phyloP scores from a whole-genome alignment of 2,797 vertebrate species.

The Paratrypauchen microcephalus region DNA sequence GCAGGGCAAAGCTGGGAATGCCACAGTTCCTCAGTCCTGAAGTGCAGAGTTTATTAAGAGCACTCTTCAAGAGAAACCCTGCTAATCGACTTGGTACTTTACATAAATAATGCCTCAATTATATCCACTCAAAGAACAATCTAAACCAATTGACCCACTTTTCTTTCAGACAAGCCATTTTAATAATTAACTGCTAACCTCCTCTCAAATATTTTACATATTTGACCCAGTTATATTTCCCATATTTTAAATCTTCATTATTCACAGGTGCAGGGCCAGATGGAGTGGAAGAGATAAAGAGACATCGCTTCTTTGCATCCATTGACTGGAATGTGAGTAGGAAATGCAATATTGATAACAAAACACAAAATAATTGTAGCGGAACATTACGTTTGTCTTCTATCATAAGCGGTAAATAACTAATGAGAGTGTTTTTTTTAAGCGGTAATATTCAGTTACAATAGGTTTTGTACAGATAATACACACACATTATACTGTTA shows the following conservation, averaged over 20 bases:
- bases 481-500: not conserved
- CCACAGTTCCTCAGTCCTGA: conserved; percentile 93
- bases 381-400: not conserved
- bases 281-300: conserved; percentile 84
- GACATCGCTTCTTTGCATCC: conserved; percentile 80
- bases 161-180: not conserved
- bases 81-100: conserved; percentile 89
- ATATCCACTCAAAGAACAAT: not conserved
- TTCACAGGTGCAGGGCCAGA: conserved; percentile 81
- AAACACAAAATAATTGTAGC: not conserved
- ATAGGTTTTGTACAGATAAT: not conserved
- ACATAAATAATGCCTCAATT: not conserved
- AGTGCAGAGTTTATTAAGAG: conserved; percentile 92
- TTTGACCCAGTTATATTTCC: not conserved
- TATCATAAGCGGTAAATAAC: not conserved
- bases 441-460: not conserved
- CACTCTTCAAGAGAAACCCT: conserved; percentile 97
- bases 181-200: conserved; percentile 11
- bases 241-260: conserved; percentile 16
- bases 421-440: not conserved
- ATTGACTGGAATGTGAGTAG: conserved; percentile 84
- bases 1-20: conserved; percentile 96
- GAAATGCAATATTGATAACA: not conserved
- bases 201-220: not conserved
- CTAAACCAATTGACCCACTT: not conserved